Evolutionary conservation across 1,140 invertebrate genomes (phyloP), one percentile per base, ranked within the genome.

Genomic region (Leptinotarsa defecta): DNA sequence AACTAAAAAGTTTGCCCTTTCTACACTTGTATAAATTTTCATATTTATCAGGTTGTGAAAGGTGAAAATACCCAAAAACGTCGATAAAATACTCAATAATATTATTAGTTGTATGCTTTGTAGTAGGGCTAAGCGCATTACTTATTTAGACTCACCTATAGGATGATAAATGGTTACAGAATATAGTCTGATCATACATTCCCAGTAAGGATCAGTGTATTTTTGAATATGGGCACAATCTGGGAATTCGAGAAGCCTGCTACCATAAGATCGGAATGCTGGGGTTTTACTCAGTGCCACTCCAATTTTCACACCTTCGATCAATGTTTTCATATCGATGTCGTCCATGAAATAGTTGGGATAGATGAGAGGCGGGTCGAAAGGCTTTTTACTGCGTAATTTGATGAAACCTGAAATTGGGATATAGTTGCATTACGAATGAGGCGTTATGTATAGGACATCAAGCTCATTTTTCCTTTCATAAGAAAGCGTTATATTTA

Each of bases 321-420:
- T 88, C 48, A 97, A 84, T 0, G 91, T 92, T 43, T 92, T 91
- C 77, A 96, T 89, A 81, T 97, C 95, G 19, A 91, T 88, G 1
- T 92, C 92, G 71, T 96, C 92, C 6, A 89, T 88, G 78, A 98
- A 91, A 81, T 98, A 98, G 83, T 96, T 97, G 0, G 97, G 95
- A 83, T 96, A 94, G 69, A 99, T 96, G 17, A 96, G 88, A 0
- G 98, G 98, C 83, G 96, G 94, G 77, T 96, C 93, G 76, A 92
- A 93, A 0, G 97, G 97, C 87, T 97, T 94, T 20, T 90, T 90
- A 71, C 92, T 94, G 6, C 93, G 87, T 4, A 98, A 83, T 76
- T 91, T 92, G 17, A 98, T 93, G 17, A 89, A 73, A 22, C 71
- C 71, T 73, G 27, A 20, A 70, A 48, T 43, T 8, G 34, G 34